These are phyloP conservation scores for Sialis fuliginosa DNA, from an alignment of 2,888 invertebrate genomes.

Conservation along the genomic window DNA sequence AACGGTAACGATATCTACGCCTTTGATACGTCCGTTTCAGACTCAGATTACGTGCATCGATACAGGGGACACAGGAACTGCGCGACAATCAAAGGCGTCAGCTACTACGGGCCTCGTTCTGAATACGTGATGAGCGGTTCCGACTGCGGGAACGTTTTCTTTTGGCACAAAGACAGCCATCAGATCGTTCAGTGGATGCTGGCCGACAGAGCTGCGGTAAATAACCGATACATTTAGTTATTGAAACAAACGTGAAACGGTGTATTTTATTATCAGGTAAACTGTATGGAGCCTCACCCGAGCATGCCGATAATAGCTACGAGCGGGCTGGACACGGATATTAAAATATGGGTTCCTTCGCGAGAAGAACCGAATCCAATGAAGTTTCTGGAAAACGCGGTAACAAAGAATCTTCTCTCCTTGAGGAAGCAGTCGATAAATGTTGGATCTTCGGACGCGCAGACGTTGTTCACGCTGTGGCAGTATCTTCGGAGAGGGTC, in stretches of 20 bases:
- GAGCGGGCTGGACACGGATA: constrained; percentile 77
- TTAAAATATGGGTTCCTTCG: constrained; percentile 84
- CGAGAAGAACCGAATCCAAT: constrained; percentile 37
- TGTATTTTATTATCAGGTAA: constrained; percentile 40
- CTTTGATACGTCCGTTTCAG: constrained; percentile 43
- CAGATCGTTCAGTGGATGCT: constrained; percentile 76
- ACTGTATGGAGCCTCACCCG: constrained; percentile 85
- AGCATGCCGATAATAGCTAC: constrained; percentile 73
- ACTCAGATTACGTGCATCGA: constrained; percentile 33
- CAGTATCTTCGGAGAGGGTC: no score
- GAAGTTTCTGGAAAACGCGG: constrained; percentile 28
- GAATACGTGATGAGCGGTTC: constrained; percentile 87
- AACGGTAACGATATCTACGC: constrained; percentile 87
- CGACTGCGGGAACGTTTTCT: constrained; percentile 74
- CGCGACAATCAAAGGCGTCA: constrained; percentile 75
- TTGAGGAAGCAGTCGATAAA: no score
- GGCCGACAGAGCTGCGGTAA: constrained; percentile 74
- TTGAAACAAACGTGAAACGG: not conserved
- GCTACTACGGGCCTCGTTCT: constrained; percentile 82
- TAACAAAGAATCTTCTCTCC: constrained; percentile 14
- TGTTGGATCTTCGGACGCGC: no score
- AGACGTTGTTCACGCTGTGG: no score
- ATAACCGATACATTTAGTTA: not conserved
- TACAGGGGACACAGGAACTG: constrained; percentile 47
- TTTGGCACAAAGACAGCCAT: constrained; percentile 83